phyloP scores from a whole-genome alignment of 2,113 vertebrate genomes.

The Actinemys pallida region DNA sequence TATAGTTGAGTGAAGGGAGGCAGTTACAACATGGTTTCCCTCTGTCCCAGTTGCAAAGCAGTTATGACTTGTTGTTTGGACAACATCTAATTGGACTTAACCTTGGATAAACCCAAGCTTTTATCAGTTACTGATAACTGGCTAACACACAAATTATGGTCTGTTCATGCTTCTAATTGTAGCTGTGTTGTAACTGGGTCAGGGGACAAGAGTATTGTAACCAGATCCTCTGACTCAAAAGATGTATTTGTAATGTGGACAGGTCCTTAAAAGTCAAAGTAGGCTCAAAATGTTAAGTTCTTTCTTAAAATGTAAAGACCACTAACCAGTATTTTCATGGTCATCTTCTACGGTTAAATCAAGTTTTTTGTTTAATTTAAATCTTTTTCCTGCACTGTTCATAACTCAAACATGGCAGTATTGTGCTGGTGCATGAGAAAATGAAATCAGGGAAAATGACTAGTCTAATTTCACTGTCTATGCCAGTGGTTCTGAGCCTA shows the following conservation, averaged over 20 bases:
- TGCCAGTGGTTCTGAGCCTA: too few species aligned
- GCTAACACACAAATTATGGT: neutral
- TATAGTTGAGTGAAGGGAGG: neutral
- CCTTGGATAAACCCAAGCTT: neutral
- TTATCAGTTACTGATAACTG: slow-evolving; percentile 5
- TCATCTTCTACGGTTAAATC: neutral
- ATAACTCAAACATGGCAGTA: neutral
- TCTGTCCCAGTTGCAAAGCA: neutral
- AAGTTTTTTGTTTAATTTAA: neutral
- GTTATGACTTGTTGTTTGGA: neutral
- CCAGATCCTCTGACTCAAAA: neutral
- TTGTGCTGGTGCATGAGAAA: neutral
- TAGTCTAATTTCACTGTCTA: neutral
- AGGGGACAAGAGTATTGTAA: neutral
- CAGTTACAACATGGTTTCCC: neutral
- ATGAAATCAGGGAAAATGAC: neutral
- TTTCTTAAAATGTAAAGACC: neutral
- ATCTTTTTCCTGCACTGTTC: neutral
- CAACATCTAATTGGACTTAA: slow-evolving; percentile 1
- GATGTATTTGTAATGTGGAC: neutral
- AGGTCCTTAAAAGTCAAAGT: neutral
- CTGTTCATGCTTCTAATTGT: neutral
- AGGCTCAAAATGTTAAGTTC: neutral
- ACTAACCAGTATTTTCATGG: neutral
- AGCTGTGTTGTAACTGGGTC: neutral